Base-by-base conservation (phyloP, 2,888 invertebrate species). In the Peribatodes rhomboidaria region DNA sequence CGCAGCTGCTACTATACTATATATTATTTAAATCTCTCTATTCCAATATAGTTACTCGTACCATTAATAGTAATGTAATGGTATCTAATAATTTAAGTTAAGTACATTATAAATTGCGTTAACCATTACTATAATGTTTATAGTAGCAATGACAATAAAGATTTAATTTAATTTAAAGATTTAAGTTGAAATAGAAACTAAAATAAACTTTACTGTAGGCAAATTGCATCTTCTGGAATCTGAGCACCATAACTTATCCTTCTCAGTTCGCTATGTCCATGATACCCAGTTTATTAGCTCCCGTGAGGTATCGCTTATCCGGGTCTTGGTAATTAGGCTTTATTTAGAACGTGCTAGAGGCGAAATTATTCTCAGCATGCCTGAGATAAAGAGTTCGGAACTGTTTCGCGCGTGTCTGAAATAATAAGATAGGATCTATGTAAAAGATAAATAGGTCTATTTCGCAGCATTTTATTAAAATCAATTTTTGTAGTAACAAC, bases 281-380 rank as follows among this genome's bases (percentile, higher is more conserved):
- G 79, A 84, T 83, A 82, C 78, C 74, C 78, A 73, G 82, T 86
- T 84, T 87, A 88, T 87, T 88, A 85, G 82, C 78, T 75, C 68
- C 72, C 67, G 65, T 80, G 82, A 86, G 75, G 76, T 77, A 84
- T 86, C 71, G 68, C 60, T 75, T 76, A 75, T 76, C 77, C 57
- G 61, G 65, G 13, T 58, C 44, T 16, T 37, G 27, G 57, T 65
- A 69, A 70, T 69, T 67, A 70, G 65, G 67, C 50, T 67, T 61
- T 64, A 64, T 59, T 59, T 60, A 65, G 60, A 65, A 61, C 65
- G 56, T 60, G 65, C 37, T 52, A 18, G 11, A 7, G 46, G 54
- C 20, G 27, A 37, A 41, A 42, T 64, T 59, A 47, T 64, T 62
- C 56, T 46, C 18, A 37, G 27, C 52, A 62, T 57, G 50, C 35